These are phyloP conservation scores for Stegastes partitus DNA, from an alignment of 2,113 vertebrate species.

Conservation along the genomic window DNA sequence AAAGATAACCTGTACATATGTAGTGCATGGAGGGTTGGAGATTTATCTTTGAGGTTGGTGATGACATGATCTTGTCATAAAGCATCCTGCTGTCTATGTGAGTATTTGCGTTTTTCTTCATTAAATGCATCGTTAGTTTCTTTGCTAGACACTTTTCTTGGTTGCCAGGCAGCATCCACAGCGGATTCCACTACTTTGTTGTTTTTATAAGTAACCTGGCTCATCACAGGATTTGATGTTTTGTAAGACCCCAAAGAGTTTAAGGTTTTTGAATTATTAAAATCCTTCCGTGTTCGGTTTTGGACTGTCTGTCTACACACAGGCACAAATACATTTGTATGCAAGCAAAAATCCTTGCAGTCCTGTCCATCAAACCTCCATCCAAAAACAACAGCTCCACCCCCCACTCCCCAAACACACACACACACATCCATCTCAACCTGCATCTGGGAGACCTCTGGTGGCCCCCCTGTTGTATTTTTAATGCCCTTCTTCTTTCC, in stretches of 20 bases:
- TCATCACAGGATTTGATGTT: slow-evolving; percentile 34
- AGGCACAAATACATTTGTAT: background rate
- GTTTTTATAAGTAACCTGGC: slow-evolving; percentile 38
- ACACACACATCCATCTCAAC: background rate
- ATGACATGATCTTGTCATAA: too few species aligned
- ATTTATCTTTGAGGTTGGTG: too few species aligned
- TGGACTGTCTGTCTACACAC: background rate
- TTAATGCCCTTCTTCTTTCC: slow-evolving; percentile 69
- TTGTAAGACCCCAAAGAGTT: slow-evolving; percentile 37
- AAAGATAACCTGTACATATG: too few species aligned
- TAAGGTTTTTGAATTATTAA: slow-evolving; percentile 58
- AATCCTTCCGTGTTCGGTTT: slow-evolving; percentile 23
- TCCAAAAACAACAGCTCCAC: background rate
- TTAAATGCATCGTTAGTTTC: background rate
- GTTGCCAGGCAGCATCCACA: background rate
- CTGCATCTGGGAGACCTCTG: slow-evolving; percentile 40
- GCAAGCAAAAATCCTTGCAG: background rate
- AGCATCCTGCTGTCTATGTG: too few species aligned
- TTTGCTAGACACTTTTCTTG: background rate
- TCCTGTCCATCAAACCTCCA: slow-evolving; percentile 13
- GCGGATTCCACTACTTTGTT: slow-evolving; percentile 20
- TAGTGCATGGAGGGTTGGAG: too few species aligned
- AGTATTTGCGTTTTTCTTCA: too few species aligned
- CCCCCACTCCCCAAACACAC: background rate
- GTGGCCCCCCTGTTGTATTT: slow-evolving; percentile 70